Base-by-base conservation (phyloP, 2,888 invertebrate species). In the Melieria omissa region DNA sequence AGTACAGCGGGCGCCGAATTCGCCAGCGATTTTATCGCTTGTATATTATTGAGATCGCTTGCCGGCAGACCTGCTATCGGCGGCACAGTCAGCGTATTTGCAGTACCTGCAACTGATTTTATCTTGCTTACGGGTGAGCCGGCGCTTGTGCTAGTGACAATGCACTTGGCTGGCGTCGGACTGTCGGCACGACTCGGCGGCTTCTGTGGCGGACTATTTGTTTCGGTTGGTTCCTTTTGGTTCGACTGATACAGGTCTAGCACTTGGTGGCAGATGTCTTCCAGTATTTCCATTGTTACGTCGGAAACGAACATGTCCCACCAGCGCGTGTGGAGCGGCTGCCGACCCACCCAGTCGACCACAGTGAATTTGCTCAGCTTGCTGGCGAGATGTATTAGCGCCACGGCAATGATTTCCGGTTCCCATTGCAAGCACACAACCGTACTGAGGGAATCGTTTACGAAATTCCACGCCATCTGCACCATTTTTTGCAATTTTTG, bases 401-500 rank as follows among this genome's bases (percentile, higher is more conserved):
- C 98, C 7, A 99, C 97, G 0, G 99, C 98, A 77, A 96, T 95
- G 58, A 99, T 96, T 88, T 99, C 99, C 0, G 99, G 98, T 86
- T 99, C 99, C 98, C 98, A 99, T 88, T 98, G 98, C 63, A 99
- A 89, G 78, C 96, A 96, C 62, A 99, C 89, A 1, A 97, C 98
- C 4, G 99, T 99, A 85, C 97, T 98, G 77, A 98, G 90, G 90
- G 95, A 95, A 88, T 99, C 99, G 87, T 99, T 99, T 0, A 99
- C 96, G 87, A 99, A 99, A 5, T 98, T 99, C 99, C 99, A 99
- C 0, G 98, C 98, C 97, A 98, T 98, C 88, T 99, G 98, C 0
- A 99, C 97, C 94, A 99, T 95, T 87, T 96, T 97, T 82, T 97
- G 95, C 65, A 97, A 88, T 86, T 97, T 97, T n/a, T 90, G 90